Evolutionary conservation across 2,797 vertebrate genomes (phyloP).

Genomic region (Chiloscyllium punctatum): DNA sequence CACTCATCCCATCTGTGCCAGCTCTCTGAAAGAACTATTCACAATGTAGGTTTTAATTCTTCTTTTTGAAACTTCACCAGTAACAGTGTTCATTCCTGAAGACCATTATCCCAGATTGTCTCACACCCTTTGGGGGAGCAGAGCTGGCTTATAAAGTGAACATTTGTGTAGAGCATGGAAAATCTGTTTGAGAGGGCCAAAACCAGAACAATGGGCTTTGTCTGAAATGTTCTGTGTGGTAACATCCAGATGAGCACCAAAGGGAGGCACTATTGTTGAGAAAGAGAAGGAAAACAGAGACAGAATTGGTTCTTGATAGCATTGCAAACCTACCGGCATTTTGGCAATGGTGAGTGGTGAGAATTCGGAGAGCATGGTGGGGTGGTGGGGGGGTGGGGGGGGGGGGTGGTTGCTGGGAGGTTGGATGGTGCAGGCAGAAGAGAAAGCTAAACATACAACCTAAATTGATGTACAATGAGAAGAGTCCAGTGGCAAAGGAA

Average conservation of each 20-base stretch:
- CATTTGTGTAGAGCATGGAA: background rate
- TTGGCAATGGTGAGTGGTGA: background rate
- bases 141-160: background rate
- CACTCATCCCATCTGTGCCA: background rate
- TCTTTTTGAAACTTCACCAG: background rate
- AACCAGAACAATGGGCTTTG: background rate
- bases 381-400: background rate
- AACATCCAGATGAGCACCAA: background rate
- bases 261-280: background rate
- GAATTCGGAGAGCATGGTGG: background rate
- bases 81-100: background rate
- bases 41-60: background rate
- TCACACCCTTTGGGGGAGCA: background rate
- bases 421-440: too few species aligned
- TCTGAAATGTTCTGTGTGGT: background rate
- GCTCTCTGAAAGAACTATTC: background rate
- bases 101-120: background rate
- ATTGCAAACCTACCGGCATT: background rate
- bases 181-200: background rate
- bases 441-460: background rate
- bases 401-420: background rate
- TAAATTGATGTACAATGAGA: too few species aligned
- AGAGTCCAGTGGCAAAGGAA: background rate
- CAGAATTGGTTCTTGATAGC: background rate
- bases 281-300: background rate